Evolutionary conservation across 1,140 invertebrate species (phyloP).

Genomic region (Scaptomyza montana): DNA sequence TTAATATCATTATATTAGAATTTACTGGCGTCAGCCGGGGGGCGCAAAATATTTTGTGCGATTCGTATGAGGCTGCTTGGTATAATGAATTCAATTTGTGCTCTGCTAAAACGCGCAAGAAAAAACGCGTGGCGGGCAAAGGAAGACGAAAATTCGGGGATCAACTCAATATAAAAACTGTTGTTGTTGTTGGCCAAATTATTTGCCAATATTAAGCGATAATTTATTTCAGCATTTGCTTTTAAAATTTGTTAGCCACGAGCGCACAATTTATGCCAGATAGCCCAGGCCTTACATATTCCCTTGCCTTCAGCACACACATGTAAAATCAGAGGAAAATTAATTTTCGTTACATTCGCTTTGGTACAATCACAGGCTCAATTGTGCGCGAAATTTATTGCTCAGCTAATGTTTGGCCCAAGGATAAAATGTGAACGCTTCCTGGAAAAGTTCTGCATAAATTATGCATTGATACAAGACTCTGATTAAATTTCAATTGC

Average conservation of each 20-base stretch:
- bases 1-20: constrained; percentile 74
- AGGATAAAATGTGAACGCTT: constrained; percentile 58
- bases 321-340: constrained; percentile 78
- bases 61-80: constrained; percentile 28
- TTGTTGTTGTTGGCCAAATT: constrained; percentile 48
- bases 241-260: constrained; percentile 72
- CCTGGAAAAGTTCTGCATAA: constrained; percentile 59
- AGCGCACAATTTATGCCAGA: constrained; percentile 66
- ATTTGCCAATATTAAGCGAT: constrained; percentile 81
- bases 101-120: constrained; percentile 36
- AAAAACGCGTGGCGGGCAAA: not conserved
- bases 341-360: constrained; percentile 75
- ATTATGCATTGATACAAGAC: constrained; percentile 54
- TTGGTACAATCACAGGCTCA: constrained; percentile 57
- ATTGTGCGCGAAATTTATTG: constrained; percentile 79
- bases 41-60: constrained; percentile 39
- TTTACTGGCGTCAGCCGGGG: constrained; percentile 27
- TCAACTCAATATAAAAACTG: constrained; percentile 33
- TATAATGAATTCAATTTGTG: constrained; percentile 75
- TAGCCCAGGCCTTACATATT: constrained; percentile 8
- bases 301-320: not conserved
- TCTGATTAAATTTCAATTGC: constrained; percentile 55
- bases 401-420: constrained; percentile 72
- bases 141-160: not conserved
- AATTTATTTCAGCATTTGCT: constrained; percentile 77